A percentile compares a stretch with the other conserved stretches of the same genome.
These are phyloP conservation scores for Linnaemya vulpina DNA, from an alignment of 2,888 invertebrate species.

Conservation along the genomic window DNA sequence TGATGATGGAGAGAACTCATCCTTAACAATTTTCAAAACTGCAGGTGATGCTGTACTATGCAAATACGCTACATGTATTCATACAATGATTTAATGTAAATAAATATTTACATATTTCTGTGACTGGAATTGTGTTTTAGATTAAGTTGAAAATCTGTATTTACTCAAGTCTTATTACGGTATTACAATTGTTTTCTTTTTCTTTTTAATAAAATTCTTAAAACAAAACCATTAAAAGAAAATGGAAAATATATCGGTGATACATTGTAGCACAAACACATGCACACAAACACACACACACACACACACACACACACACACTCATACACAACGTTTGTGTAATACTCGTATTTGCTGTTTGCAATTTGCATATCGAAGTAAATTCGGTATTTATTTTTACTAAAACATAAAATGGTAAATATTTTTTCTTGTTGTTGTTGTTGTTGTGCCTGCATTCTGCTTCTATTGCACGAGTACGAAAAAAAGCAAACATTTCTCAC, in stretches of 20 bases:
- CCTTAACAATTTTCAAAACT: background rate
- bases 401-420: conserved; percentile 2
- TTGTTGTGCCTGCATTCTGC: background rate
- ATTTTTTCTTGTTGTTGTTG: background rate
- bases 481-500: background rate
- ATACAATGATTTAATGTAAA: conserved; percentile 1
- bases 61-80: background rate
- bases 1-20: too few species aligned
- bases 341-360: conserved; percentile 28
- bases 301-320: background rate
- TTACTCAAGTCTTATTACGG: conserved; percentile 56
- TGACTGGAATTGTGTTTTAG: background rate
- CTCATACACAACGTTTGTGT: background rate
- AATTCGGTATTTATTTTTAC: conserved; percentile 15
- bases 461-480: background rate
- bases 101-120: background rate
- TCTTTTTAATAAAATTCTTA: conserved; percentile 1
- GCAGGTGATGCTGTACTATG: background rate
- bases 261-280: background rate
- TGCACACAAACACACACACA: background rate
- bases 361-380: conserved; percentile 9
- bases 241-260: background rate
- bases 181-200: conserved; percentile 64
- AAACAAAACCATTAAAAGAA: conserved; percentile 6
- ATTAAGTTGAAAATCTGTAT: conserved; percentile 55